Base-by-base conservation (phyloP, 2,113 vertebrate species). In the Prolemur simus region DNA sequence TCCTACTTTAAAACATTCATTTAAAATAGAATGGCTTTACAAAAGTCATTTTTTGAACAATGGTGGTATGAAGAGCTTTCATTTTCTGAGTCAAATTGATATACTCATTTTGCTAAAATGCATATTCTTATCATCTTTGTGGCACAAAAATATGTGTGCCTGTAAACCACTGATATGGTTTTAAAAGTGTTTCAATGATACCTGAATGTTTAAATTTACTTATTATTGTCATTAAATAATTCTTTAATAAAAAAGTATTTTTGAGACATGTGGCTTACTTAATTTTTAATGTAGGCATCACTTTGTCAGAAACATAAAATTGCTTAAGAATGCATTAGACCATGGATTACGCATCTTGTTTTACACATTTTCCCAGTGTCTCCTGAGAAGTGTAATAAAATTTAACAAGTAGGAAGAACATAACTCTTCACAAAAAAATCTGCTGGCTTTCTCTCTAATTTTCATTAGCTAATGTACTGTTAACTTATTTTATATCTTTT, bases 1-100 rank as follows among this genome's bases (percentile, higher is more conserved):
- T n/a, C 21, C 29, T 63, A 42, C 52, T 17, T 73, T 63, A 91
- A 56, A 87, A 69, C 42, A 77, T 60, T 17, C 45, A 58, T 83
- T 93, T 96, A 84, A 69, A 81, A 45, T 34, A 7, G 34, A 81
- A 88, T n/a, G 17, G 32, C 52, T 96, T 86, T 95, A 20, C 5
- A 94, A 77, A 73, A 71, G 14, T 83, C 37, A 42, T 37, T 47
- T 91, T 95, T 89, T 29, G 5, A 92, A 32, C 37, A 81, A 25
- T 15, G 5, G 10, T 64, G 42, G 15, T 82, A 60, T 45, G 3
- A 85, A 91, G 20, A 94, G 69, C 32, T 80, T 89, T 88, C 13
- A 39, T 91, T 37, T 86, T 69, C 34, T 2, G n/a, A 66, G 42
- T 89, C 37, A 66, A 76, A 78, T 81, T 54, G 54, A 86, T 71